Evolutionary conservation across 2,113 vertebrate species (phyloP).

Genomic region (Corythoichthys haematopterus): DNA sequence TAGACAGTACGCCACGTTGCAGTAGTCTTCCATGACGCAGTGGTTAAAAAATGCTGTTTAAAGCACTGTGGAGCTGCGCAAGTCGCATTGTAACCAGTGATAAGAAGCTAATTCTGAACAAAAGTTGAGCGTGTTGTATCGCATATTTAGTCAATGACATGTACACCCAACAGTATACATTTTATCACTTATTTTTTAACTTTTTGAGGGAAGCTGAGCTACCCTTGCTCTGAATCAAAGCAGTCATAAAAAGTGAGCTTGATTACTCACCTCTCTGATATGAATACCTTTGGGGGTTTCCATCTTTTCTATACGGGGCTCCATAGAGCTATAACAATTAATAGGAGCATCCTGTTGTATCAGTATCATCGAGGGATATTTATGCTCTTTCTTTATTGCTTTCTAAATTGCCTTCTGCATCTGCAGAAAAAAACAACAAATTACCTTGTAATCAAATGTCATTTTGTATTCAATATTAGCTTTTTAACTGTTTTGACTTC

Average conservation of each 20-base stretch:
- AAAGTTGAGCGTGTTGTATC: no score
- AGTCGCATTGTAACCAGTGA: no score
- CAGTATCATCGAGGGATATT: slow-evolving; percentile 38
- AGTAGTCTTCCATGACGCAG: no score
- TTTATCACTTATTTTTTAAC: no score
- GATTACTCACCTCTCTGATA: slow-evolving; percentile 34
- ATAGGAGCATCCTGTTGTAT: slow-evolving; percentile 25
- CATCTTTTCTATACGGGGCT: slow-evolving; percentile 20
- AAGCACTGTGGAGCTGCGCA: no score
- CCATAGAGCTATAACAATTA: slow-evolving; percentile 46
- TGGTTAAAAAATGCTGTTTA: no score
- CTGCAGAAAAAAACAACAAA: neutral
- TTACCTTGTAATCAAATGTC: neutral
- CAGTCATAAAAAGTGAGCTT: slow-evolving; percentile 38
- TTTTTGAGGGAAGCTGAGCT: no score
- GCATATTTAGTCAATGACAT: no score
- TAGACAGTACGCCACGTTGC: no score
- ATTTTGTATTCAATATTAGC: neutral
- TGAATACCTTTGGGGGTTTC: slow-evolving; percentile 42
- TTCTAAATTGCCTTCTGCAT: slow-evolving; percentile 8
- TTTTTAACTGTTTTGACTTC: neutral
- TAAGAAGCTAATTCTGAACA: no score
- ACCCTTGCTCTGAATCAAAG: no score
- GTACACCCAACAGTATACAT: no score
- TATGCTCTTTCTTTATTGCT: slow-evolving; percentile 9